A percentile compares a stretch with the other conserved stretches of the same genome.
phyloP scores from a whole-genome alignment of 2,113 vertebrate species.

The Capricornis sumatraensis region DNA sequence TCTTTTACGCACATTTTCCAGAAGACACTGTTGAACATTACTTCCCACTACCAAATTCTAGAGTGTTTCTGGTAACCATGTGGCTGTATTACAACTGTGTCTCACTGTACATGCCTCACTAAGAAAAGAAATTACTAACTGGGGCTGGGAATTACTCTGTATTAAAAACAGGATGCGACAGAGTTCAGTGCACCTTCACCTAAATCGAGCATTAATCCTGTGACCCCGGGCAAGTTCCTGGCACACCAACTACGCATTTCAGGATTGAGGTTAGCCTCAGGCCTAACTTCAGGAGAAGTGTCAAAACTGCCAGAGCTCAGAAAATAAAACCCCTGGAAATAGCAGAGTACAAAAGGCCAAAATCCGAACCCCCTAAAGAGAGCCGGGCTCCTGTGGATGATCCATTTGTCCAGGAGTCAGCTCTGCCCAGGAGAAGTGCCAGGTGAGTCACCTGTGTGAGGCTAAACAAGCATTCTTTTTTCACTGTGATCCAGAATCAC shows the following conservation, averaged over 20 bases:
- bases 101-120: not conserved
- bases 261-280: not conserved
- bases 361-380: not conserved
- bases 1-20: not conserved
- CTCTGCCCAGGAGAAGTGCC: not conserved
- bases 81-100: not conserved
- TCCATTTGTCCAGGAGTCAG: not conserved
- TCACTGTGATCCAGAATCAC: slow-evolving; percentile 42
- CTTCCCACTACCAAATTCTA: not conserved
- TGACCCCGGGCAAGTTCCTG: not conserved
- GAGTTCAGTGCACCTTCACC: not conserved
- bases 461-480: not conserved
- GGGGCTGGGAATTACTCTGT: not conserved
- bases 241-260: not conserved
- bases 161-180: not conserved
- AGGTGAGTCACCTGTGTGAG: not conserved
- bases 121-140: not conserved
- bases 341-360: not conserved
- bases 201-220: not conserved
- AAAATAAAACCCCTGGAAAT: not conserved
- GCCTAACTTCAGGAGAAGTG: not conserved
- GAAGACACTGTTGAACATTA: not conserved
- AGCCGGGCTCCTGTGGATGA: not conserved
- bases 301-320: not conserved
- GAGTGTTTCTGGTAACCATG: not conserved